Evolutionary conservation across 2,797 vertebrate species (phyloP), one percentile per base, ranked within the genome.

Genomic region (Parauchenoglanis punctatus): DNA sequence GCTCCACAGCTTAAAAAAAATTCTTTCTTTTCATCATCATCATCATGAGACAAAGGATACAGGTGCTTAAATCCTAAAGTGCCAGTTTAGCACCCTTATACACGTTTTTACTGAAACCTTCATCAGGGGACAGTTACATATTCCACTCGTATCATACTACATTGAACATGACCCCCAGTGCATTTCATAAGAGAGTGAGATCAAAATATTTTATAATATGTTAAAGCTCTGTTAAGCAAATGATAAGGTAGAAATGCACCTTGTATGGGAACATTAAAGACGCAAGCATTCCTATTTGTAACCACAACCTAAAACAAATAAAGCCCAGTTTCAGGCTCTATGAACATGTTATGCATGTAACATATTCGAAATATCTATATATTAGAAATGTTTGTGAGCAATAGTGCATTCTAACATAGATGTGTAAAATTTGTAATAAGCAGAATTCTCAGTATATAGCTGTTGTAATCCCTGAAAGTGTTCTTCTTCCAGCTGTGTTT

Each of bases 401-500:
- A 63, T 46, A 52, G 18, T 67, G 81, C 46, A 35, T 54, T 83
- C 61, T 83, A 54, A 63, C 46, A 3, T 54, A 83, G n/a, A 54
- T 46, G 81, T 67, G n/a, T 40, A n/a, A 54, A 68, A 68, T 68
- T 23, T 35, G 63, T 81, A 63, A 63, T 46, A 46, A 59, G 28
- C 63, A 31, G n/a, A 68, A 52, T 68, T 15, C 40, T 28, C 17
- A 49, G 13, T 63, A 15, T 63, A 46, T 81, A 7, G 49, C 49
- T 49, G n/a, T 65, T 81, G 40, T 83, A 54, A 83, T 83, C 46
- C 61, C 17, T 67, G 17, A 83, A 54, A 68, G 54, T 58, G 4
- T 84, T 58, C 31, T 84, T 84, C 54, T 18, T 70, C 68, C 68
- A 84, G 67, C 68, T 73, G 67, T 73, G 67, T 58, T 84, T 59